These are phyloP conservation scores for Maylandia zebra DNA, from an alignment of 2,113 vertebrate genomes.

Conservation along the genomic window DNA sequence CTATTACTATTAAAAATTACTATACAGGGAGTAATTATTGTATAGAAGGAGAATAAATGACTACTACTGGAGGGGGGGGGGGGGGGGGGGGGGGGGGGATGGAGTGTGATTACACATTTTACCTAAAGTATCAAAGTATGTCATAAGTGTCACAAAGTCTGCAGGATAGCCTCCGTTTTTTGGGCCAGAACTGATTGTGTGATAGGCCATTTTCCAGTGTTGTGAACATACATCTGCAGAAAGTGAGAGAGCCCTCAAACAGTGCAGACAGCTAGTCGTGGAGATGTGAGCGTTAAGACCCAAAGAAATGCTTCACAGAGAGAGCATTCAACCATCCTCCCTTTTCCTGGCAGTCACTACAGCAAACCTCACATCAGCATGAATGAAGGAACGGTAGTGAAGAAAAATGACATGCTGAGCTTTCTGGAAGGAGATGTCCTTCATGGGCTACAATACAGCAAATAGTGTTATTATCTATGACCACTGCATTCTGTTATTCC, in stretches of 20 bases:
- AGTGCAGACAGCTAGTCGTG: not conserved
- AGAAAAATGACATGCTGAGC: slow-evolving; percentile 32
- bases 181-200: not conserved
- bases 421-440: slow-evolving; percentile 38
- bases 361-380: slow-evolving; percentile 23
- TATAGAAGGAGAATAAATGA: not conserved
- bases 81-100: not conserved
- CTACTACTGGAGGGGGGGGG: not conserved
- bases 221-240: slow-evolving; percentile 6
- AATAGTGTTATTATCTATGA: slow-evolving; percentile 47
- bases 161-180: not conserved
- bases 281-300: slow-evolving; percentile 20
- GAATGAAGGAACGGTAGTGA: slow-evolving; percentile 27
- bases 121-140: not conserved
- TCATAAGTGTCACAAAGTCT: not conserved
- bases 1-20: not conserved
- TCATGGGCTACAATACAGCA: slow-evolving; percentile 38
- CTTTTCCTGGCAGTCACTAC: slow-evolving; percentile 11
- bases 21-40: not conserved
- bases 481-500: slow-evolving; percentile 31
- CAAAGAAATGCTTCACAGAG: slow-evolving; percentile 35
- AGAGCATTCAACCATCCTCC: slow-evolving; percentile 32
- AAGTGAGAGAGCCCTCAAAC: slow-evolving; percentile 5
- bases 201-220: slow-evolving; percentile 5
- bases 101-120: not conserved